Evolutionary conservation across 2,888 invertebrate genomes (phyloP).

Genomic region (Athripsodes cinereus): DNA sequence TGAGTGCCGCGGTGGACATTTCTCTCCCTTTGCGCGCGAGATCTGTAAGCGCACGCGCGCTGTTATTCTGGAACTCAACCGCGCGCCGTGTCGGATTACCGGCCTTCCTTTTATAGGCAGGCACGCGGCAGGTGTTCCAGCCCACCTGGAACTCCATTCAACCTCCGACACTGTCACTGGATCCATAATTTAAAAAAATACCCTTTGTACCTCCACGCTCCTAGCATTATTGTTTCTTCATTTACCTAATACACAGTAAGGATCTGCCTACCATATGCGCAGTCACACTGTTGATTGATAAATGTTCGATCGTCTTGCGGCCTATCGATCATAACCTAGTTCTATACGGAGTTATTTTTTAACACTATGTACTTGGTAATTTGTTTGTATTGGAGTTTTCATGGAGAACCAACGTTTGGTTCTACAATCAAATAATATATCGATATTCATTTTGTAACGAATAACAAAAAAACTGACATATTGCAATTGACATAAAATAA

Average conservation of each 20-base stretch:
- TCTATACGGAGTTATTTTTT: neutral
- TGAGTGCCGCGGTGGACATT: slow-evolving; percentile 18
- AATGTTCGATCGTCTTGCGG: slow-evolving; percentile 1
- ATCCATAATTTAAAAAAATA: neutral
- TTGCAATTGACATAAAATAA: too few relatives aligned
- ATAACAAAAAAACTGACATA: too few relatives aligned
- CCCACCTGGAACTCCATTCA: slow-evolving; percentile 10
- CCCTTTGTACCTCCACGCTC: neutral
- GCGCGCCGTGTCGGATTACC: slow-evolving; percentile 25
- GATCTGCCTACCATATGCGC: neutral
- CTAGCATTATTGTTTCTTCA: neutral
- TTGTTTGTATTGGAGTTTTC: too few relatives aligned
- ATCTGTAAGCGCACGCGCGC: slow-evolving; percentile 29
- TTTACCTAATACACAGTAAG: neutral
- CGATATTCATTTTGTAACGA: too few relatives aligned
- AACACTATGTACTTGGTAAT: neutral
- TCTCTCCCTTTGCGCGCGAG: slow-evolving; percentile 35
- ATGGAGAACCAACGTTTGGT: too few relatives aligned
- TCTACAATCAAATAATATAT: too few relatives aligned
- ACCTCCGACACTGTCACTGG: neutral
- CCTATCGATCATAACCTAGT: neutral
- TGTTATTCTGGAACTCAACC: slow-evolving; percentile 27
- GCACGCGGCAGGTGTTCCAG: slow-evolving; percentile 13
- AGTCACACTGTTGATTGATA: slow-evolving; percentile 1
- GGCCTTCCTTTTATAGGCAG: slow-evolving; percentile 33